These are phyloP conservation scores for Donacobius atricapilla DNA, from an alignment of 2,113 vertebrate species.

Conservation along the genomic window DNA sequence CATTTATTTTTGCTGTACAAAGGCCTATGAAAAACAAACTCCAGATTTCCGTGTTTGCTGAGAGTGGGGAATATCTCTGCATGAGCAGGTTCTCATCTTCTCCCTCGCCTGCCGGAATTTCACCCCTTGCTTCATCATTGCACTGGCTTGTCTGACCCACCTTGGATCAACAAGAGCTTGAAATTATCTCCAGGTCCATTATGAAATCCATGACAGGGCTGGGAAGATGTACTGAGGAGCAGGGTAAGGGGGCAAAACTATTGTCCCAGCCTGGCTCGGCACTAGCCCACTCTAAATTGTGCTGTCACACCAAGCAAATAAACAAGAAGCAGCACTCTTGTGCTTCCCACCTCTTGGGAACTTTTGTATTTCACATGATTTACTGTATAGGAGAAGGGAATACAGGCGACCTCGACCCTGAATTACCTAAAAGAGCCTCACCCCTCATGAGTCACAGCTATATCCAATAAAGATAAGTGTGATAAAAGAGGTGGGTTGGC, in stretches of 20 bases:
- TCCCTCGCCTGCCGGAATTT: background rate
- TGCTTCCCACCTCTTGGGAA: constrained; percentile 4
- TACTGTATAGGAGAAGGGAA: background rate
- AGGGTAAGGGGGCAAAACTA: background rate
- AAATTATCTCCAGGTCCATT: constrained; percentile 45
- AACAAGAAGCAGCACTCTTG: background rate
- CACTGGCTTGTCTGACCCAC: constrained; percentile 20
- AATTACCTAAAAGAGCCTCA: background rate
- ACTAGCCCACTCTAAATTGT: background rate
- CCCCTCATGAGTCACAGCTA: background rate
- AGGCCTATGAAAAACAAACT: constrained; percentile 1
- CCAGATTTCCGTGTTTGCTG: constrained; percentile 11
- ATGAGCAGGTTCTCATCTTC: constrained; percentile 18
- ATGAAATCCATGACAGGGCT: background rate
- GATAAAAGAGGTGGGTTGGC: background rate
- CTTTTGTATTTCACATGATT: constrained; percentile 20
- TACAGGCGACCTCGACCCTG: background rate
- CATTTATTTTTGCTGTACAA: background rate
- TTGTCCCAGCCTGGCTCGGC: background rate
- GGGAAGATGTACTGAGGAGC: constrained; percentile 8
- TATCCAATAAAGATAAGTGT: background rate
- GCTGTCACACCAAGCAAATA: background rate
- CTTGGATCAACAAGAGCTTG: constrained; percentile 28
- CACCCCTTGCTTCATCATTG: background rate
- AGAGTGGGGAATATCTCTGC: background rate